Percentiles rank a stretch among this genome's conserved stretches.
Conservation (phyloP, 2,888 invertebrate species). For the Malacosoma neustria region DNA sequence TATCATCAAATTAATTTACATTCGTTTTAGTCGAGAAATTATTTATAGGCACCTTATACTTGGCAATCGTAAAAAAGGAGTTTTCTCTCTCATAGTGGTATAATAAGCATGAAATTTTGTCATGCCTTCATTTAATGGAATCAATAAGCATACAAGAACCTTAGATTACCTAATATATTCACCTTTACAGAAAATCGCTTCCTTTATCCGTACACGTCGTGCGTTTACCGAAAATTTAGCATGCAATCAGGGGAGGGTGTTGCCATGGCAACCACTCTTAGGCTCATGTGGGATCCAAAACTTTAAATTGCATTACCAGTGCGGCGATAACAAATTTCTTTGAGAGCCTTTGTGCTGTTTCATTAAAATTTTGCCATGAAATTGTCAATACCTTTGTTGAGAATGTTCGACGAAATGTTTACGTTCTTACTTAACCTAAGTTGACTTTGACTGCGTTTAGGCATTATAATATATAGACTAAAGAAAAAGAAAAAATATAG, state of each 20-base stretch:
- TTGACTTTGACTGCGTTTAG: no score
- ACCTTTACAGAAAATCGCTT: slow-evolving; percentile 66
- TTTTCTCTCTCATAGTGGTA: no score
- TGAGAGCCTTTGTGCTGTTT: slow-evolving; percentile 23
- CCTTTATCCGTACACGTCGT: slow-evolving; percentile 57
- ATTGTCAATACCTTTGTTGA: no score
- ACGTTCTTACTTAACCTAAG: no score
- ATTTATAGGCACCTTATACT: no score
- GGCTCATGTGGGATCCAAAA: slow-evolving; percentile 68
- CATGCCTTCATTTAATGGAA: slow-evolving; percentile 39
- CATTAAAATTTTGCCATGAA: slow-evolving; percentile 6
- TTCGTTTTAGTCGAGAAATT: no score
- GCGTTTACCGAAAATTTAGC: slow-evolving; percentile 61
- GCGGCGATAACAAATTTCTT: slow-evolving; percentile 51
- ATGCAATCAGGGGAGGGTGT: slow-evolving; percentile 50
- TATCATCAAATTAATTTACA: no score
- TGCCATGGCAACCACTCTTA: slow-evolving; percentile 59
- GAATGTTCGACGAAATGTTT: slow-evolving; percentile 4
- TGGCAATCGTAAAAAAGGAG: no score
- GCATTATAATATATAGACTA: no score
- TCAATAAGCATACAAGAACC: slow-evolving; percentile 29
- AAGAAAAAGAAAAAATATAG: no score
- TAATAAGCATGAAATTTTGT: no score
- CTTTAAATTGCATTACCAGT: slow-evolving; percentile 70
- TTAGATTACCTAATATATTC: slow-evolving; percentile 64